These are phyloP conservation scores for Periplaneta americana DNA, from an alignment of 1,140 invertebrate genomes.

Conservation along the genomic window DNA sequence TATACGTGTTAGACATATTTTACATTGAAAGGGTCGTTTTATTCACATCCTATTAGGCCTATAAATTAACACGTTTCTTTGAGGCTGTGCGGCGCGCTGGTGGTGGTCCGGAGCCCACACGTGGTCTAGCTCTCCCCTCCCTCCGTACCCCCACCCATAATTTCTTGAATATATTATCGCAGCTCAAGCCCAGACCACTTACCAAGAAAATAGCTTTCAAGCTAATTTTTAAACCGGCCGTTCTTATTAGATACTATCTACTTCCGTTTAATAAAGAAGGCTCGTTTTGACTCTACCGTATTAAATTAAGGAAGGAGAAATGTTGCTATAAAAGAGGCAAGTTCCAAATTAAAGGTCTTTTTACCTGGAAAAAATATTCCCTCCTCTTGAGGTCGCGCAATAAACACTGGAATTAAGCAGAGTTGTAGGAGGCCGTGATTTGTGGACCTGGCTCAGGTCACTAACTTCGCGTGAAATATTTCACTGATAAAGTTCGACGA, in stretches of 20 bases:
- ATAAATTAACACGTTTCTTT: neutral
- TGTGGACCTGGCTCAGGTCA: too few relatives aligned
- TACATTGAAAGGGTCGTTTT: neutral
- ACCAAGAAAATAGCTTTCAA: neutral
- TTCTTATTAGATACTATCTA: neutral
- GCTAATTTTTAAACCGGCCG: neutral
- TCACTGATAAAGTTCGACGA: too few relatives aligned
- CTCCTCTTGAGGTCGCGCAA: neutral
- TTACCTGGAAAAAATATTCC: neutral
- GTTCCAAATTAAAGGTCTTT: neutral
- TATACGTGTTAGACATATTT: neutral
- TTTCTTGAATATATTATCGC: neutral
- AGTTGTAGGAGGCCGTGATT: neutral
- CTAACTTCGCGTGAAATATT: too few relatives aligned
- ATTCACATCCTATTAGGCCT: neutral
- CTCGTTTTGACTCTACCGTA: neutral
- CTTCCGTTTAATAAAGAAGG: neutral
- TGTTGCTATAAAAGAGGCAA: neutral
- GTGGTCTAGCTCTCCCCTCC: neutral
- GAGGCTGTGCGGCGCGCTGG: neutral
- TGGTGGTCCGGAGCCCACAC: neutral
- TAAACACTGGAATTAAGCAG: neutral
- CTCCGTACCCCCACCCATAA: neutral
- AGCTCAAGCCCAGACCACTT: neutral
- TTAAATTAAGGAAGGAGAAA: neutral